Conservation (phyloP, 2,797 vertebrate species). For the Sebastes goodei region DNA sequence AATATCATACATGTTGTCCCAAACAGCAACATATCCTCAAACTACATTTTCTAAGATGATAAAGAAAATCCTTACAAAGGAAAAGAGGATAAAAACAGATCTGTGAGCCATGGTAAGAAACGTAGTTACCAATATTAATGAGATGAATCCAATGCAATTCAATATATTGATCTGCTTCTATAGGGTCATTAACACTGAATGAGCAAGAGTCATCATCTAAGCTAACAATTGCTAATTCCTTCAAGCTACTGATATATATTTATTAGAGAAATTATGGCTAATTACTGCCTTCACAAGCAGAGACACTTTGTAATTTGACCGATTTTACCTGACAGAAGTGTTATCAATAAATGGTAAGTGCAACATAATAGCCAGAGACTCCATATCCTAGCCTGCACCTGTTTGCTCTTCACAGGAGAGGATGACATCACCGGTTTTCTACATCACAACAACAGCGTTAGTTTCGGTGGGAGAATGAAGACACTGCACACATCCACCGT, state of each 20-base stretch:
- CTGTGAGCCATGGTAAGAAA: not conserved
- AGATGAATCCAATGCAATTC: not conserved
- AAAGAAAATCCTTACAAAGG: not conserved
- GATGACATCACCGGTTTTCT: constrained; percentile 38
- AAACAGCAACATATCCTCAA: not conserved
- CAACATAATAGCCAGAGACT: not conserved
- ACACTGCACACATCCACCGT: not conserved
- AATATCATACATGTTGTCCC: not conserved
- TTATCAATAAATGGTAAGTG: constrained; percentile 3
- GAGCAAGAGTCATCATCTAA: not conserved
- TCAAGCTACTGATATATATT: not conserved
- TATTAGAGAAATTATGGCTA: not conserved
- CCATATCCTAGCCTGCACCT: constrained; percentile 29
- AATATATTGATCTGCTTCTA: not conserved
- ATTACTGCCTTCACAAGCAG: not conserved
- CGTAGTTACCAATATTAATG: not conserved
- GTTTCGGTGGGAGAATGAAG: constrained; percentile 13
- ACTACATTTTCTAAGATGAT: not conserved
- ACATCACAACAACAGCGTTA: constrained; percentile 8
- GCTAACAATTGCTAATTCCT: not conserved
- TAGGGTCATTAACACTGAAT: not conserved
- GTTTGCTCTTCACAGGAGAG: constrained; percentile 38
- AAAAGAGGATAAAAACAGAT: not conserved
- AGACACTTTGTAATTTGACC: not conserved
- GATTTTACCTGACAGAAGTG: constrained; percentile 5